A percentile compares a stretch with the other conserved stretches of the same genome.
Conservation (phyloP, 1,140 invertebrate species). For the Drosophila virilis region DNA sequence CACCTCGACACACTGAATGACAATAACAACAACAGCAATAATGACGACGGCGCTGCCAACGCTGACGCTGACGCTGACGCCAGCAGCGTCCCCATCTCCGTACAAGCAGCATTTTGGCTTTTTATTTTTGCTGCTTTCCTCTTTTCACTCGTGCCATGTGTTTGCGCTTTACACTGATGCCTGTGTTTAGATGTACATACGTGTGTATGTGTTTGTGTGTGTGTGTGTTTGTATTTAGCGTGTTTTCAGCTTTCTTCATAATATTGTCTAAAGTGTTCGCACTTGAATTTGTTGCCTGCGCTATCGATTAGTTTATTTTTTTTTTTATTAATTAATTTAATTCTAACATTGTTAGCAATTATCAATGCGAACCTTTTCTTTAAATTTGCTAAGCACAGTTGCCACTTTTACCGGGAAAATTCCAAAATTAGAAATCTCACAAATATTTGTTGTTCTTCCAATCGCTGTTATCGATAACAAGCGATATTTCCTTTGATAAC, state of each 20-base stretch:
- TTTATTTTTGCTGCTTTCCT: constrained; percentile 34
- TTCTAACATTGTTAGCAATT: too few species aligned
- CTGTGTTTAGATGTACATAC: not conserved
- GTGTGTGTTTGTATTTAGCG: not conserved
- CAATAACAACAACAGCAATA: constrained; percentile 21
- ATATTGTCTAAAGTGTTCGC: constrained; percentile 1
- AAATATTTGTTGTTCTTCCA: too few species aligned
- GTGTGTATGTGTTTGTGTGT: constrained; percentile 1
- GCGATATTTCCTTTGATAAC: too few species aligned
- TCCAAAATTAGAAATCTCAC: too few species aligned
- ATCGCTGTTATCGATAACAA: too few species aligned
- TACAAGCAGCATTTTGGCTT: constrained; percentile 12
- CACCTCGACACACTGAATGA: constrained; percentile 72
- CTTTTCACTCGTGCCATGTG: constrained; percentile 41
- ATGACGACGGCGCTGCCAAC: constrained; percentile 27
- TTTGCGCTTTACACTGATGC: constrained; percentile 23
- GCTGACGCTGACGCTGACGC: constrained; percentile 47
- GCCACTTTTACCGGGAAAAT: too few species aligned
- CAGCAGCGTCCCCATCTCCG: constrained; percentile 30
- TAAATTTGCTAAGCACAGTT: too few species aligned
- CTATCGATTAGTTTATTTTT: constrained; percentile 10
- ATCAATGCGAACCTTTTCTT: too few species aligned
- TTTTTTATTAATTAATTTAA: not conserved
- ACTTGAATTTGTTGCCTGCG: constrained; percentile 22
- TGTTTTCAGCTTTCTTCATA: constrained; percentile 24